Evolutionary conservation across 2,888 invertebrate species (phyloP).

Genomic region (Mantis religiosa): DNA sequence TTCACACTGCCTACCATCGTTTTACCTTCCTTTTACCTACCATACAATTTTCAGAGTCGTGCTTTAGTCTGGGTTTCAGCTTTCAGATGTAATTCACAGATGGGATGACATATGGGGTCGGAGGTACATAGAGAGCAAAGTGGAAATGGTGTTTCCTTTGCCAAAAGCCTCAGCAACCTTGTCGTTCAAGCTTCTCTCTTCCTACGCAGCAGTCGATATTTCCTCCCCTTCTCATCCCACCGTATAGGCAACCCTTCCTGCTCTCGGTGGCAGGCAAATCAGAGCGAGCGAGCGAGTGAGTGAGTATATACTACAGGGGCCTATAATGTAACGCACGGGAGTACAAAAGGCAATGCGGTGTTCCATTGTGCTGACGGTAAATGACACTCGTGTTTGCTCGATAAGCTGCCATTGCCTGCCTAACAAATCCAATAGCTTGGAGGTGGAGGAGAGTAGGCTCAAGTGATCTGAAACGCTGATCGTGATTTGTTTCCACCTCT

Average conservation of each 20-base stretch:
- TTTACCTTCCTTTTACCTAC: slow-evolving; percentile 12
- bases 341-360: slow-evolving; percentile 26
- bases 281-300: background rate
- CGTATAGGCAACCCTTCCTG: slow-evolving; percentile 15
- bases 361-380: slow-evolving; percentile 26
- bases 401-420: slow-evolving; percentile 19
- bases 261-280: slow-evolving; percentile 10
- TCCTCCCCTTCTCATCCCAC: background rate
- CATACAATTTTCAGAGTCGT: slow-evolving; percentile 13
- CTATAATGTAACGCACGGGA: slow-evolving; percentile 22
- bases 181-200: slow-evolving; percentile 13
- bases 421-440: background rate
- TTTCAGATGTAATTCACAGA: slow-evolving; percentile 22
- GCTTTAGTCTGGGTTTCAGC: slow-evolving; percentile 10
- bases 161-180: slow-evolving; percentile 6
- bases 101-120: slow-evolving; percentile 16
- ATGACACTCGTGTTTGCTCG: slow-evolving; percentile 25
- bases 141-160: slow-evolving; percentile 22
- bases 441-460: background rate
- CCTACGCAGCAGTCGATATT: slow-evolving; percentile 9
- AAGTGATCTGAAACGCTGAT: background rate
- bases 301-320: slow-evolving; percentile 3
- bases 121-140: background rate
- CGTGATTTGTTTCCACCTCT: background rate
- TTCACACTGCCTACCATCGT: background rate